Evolutionary conservation across 2,888 invertebrate species (phyloP).

Genomic region (Lysandra bellargus): DNA sequence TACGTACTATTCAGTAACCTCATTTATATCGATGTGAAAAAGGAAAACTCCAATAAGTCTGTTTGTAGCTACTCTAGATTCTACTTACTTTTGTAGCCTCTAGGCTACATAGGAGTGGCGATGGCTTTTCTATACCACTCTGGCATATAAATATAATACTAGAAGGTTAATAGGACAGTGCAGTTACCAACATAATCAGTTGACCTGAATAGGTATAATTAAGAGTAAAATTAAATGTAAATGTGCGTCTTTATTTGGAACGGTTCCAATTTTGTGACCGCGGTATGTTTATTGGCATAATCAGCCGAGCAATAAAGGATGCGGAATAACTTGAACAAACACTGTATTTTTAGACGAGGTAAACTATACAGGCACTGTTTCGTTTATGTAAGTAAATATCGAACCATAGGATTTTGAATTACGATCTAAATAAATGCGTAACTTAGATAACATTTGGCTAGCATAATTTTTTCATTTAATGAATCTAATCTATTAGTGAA

Average conservation of each 20-base stretch:
- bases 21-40: too few relatives aligned
- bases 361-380: neutral
- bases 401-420: neutral
- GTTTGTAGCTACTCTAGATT: too few relatives aligned
- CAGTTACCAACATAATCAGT: conserved; percentile 32
- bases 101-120: neutral
- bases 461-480: too few relatives aligned
- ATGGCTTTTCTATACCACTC: neutral
- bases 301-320: conserved; percentile 42
- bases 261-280: conserved; percentile 43
- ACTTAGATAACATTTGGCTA: too few relatives aligned
- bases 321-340: conserved; percentile 33
- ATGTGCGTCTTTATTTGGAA: conserved; percentile 42
- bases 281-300: conserved; percentile 44
- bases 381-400: neutral
- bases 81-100: too few relatives aligned
- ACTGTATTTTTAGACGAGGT: neutral
- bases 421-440: too few relatives aligned
- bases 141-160: neutral
- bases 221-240: conserved; percentile 34
- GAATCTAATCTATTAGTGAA: too few relatives aligned
- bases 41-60: too few relatives aligned
- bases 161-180: conserved; percentile 22
- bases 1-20: too few relatives aligned
- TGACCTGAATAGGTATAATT: conserved; percentile 32